Evolutionary conservation across 2,113 vertebrate genomes (phyloP), one percentile per base, ranked within the genome.

Genomic region (Sebastes fasciatus): DNA sequence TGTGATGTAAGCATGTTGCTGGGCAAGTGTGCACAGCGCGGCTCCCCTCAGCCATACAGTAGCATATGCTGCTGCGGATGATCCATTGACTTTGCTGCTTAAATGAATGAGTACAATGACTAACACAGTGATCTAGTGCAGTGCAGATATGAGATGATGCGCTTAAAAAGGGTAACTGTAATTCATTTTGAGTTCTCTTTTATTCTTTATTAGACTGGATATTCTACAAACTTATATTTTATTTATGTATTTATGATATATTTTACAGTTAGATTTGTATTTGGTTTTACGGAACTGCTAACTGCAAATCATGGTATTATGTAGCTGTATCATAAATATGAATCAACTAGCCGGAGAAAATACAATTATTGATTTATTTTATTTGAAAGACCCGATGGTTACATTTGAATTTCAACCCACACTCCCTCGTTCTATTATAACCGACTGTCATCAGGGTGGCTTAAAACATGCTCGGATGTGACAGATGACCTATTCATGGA

Each of bases 1-100:
- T 86, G 93, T 94, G 93, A 94, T 94, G 93, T 93, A 92, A 94
- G 94, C 93, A 94, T 94, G 94, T 94, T 94, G 94, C 94, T 94
- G 92, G 94, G 94, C 93, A 94, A 94, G 93, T 92, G 90, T 94
- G 93, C 89, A 87, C 86, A 87, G 90, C 82, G 72, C 88, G 46
- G 85, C 90, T 90, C 90, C 87, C 84, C 87, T 82, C 89, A 82
- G 85, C 90, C 74, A 77, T 91, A 91, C 93, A 88, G 88, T 80
- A 88, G 93, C 92, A 91, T 91, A 90, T 89, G 91, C 91, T 88
- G 91, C 86, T 86, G 83, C 86, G 80, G 82, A 87, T 81, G 84
- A 91, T 82, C 90, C 92, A 85, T 84, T 86, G 92, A 93, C 91
- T 87, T 80, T 83, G 89, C 86, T 83, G 89, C 91, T 82, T 60